phyloP scores from a whole-genome alignment of 1,140 invertebrate species.

The Mya arenaria region DNA sequence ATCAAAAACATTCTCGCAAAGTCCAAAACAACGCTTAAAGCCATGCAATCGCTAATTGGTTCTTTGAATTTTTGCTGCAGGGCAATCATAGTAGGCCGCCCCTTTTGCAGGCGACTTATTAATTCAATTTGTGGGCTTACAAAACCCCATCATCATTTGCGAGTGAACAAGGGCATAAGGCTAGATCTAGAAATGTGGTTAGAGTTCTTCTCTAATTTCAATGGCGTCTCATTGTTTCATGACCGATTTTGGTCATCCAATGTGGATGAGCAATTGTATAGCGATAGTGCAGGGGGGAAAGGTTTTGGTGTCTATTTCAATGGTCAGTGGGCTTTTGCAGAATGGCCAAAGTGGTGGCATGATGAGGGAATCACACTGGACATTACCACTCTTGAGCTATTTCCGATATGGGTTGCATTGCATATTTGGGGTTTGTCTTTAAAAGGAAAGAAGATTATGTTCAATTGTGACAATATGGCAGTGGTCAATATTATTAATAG shows the following conservation, averaged over 20 bases:
- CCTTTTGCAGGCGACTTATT: constrained; percentile 49
- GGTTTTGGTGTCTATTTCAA: constrained; percentile 36
- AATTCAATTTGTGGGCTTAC: constrained; percentile 23
- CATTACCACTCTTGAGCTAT: constrained; percentile 46
- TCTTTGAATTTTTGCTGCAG: constrained; percentile 46
- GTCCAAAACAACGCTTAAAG: background rate
- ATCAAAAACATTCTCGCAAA: background rate
- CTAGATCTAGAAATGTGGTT: constrained; percentile 28
- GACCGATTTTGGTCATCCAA: constrained; percentile 15
- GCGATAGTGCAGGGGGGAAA: constrained; percentile 10
- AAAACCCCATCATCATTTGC: constrained; percentile 31
- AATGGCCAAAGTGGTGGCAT: constrained; percentile 22
- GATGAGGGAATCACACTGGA: background rate
- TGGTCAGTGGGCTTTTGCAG: constrained; percentile 8
- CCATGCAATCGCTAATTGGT: constrained; percentile 49
- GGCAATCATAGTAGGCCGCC: constrained; percentile 21
- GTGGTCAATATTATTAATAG: constrained; percentile 15
- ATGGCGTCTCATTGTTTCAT: constrained; percentile 45
- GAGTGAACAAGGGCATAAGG: constrained; percentile 8
- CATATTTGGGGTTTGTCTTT: background rate
- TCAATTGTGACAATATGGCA: constrained; percentile 32
- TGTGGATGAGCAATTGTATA: constrained; percentile 25
- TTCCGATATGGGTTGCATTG: constrained; percentile 34
- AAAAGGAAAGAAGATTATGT: constrained; percentile 22
- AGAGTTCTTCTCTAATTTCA: constrained; percentile 16